Base-by-base conservation (phyloP, 2,888 invertebrate genomes). In the Lithodes maja region DNA sequence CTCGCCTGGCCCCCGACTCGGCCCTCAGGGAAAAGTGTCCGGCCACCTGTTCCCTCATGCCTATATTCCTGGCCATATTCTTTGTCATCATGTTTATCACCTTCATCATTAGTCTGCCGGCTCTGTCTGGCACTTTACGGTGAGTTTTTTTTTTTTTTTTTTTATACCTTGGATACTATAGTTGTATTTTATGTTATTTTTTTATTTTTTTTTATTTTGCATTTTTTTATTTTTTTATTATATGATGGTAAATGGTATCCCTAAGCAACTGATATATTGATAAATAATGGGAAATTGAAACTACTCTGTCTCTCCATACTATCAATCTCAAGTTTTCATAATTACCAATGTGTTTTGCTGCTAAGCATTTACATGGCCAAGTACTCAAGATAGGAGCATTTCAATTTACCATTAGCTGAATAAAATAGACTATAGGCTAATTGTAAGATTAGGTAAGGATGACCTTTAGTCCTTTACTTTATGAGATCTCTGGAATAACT, bases 1-100 rank as follows among this genome's bases (percentile, higher is more conserved):
- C 85, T 2, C 74, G 88, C 5, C 68, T 89, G 33, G 88, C 88
- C 75, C 52, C 61, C 0, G 88, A 89, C 55, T 85, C 88, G 0
- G 88, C 88, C 33, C 68, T 89, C 7, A 54, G 84, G 52, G 88
- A 87, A 85, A 90, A 87, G 52, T 91, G 91, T 50, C 89, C 90
- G 2, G 55, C 90, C 7, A 33, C 80, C 33, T 91, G 91, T 81
- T 69, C 78, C 33, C 74, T 90, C 50, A 87, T 91, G 89, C 84
- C 89, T 2, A 78, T 88, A 50, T 91, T 90, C 80, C 87, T 91
- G 17, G 86, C 87, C 50, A 89, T 91, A 71, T 87, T 90, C 85
- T 90, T 91, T 75, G 75, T 91, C 5, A 84, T 86, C 52, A 90
- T 91, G 91, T 17, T 90, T 15, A 75, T 91, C 33, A 91, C 91